Evolutionary conservation across 2,113 vertebrate genomes (phyloP), one percentile per base, ranked within the genome.

Genomic region (Delphinapterus leucas): DNA sequence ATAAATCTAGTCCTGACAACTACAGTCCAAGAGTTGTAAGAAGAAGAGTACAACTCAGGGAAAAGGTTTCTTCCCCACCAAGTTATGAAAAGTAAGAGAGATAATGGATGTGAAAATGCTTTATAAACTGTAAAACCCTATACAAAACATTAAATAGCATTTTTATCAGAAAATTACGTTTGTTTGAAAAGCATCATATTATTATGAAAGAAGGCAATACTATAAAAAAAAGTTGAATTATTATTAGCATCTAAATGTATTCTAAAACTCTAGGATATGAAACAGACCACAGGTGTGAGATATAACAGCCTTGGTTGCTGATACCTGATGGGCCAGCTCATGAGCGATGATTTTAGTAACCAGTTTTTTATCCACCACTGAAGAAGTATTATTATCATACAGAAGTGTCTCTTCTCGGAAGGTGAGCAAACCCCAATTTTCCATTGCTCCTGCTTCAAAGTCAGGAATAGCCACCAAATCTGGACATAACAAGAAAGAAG

Each of bases 291-390:
- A 95, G 21, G 1, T 21, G 41, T 61, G 47, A 55, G 65, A 70
- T 17, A 21, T 20, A 81, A 89, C 1, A 71, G 68, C 8, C 14
- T 7, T 49, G 38, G 28, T 0, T 85, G 53, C 18, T 6, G 31
- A 60, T 99, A 99, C 99, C 99, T 99, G 99, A 98, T 99, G 99
- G 15, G 99, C 99, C 53, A 99, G 98, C 93, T 99, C 99, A 94
- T 99, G 99, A 12, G 99, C 99, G 76, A 99, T 99, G 85, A 99
- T 99, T 7, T 99, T 98, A 63, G 99, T 99, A 91, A 99, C 98
- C n/a, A 99, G 96, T 97, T 99, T 99, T 97, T 99, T 99, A 98
- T 99, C 99, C 20, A 98, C 97, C 44, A 95, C 95, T 73, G 99
- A 99, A 87, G 99, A 99, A 67, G 99, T 98, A 7, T 44, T 96